These are phyloP conservation scores for Macaria notata DNA, from an alignment of 2,888 invertebrate species.

Conservation along the genomic window DNA sequence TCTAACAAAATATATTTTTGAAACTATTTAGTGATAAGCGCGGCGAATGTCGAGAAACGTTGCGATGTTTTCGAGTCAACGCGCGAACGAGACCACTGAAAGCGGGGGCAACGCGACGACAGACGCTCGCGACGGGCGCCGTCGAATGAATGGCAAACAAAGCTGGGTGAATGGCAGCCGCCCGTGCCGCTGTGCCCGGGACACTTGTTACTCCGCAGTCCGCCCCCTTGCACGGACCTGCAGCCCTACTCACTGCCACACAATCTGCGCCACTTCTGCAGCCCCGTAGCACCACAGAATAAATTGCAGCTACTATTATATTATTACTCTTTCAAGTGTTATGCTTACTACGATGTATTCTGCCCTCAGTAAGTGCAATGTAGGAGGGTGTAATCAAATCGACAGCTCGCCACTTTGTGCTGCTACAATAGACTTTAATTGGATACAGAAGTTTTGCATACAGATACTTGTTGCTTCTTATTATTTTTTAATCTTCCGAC, in stretches of 20 bases:
- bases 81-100: constrained; percentile 20
- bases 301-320: no score
- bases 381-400: constrained; percentile 67
- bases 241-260: constrained; percentile 31
- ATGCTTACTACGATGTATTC: no score
- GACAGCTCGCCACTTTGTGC: constrained; percentile 53
- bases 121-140: constrained; percentile 29
- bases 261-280: constrained; percentile 1
- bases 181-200: constrained; percentile 49
- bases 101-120: constrained; percentile 17
- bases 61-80: constrained; percentile 15
- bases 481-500: constrained; percentile 25
- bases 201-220: constrained; percentile 77
- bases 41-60: not conserved
- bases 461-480: constrained; percentile 20
- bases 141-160: constrained; percentile 25
- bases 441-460: constrained; percentile 40
- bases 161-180: constrained; percentile 42
- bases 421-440: constrained; percentile 61
- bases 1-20: not conserved
- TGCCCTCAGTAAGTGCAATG: not conserved
- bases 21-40: no score
- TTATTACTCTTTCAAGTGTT: no score
- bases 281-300: no score
- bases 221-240: constrained; percentile 54